Base-by-base conservation (phyloP, 2,888 invertebrate species). In the Marronus borbonicus region DNA sequence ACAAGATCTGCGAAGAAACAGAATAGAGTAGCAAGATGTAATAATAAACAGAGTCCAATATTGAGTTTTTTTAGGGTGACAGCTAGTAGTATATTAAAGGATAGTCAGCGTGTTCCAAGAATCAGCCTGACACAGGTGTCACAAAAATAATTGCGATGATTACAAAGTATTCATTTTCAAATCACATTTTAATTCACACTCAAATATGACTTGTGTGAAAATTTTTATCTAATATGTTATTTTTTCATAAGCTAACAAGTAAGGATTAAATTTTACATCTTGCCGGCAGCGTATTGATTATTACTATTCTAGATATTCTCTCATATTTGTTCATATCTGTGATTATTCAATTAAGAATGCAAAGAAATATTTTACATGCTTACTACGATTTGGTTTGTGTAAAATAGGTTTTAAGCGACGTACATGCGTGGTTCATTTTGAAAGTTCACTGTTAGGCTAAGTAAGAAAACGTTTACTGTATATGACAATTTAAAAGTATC, bases 11-110 rank as follows among this genome's bases (percentile, higher is more conserved):
- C 58, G 14, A 79, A 74, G 36, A 79, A 76, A 4, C 69, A 70
- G 58, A 65, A 17, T 28, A 78, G 76, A 52, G 64, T 24, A 1
- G 65, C 14, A 0, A 28, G 64, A 20, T 60, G 74, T 58, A 74
- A 66, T 17, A 79, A 81, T 7, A 75, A 80, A 0, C 82, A 83
- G 60, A 83, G 81, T 60, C 83, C 82, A 1, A 62, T 84, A 4
- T 78, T 83, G 28, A 81, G 81, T 70, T 84, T 80, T 77, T 84
- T 84, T 78, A 80, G 82, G 24, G 79, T 83, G 31, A 82, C 84
- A 2, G 84, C 82, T 78, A 84, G 76, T 58, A 79, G 79, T 74
- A 79, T 77, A 55, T 72, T 79, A 68, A 79, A 79, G 52, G 79
- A 79, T 72, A 77, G 64, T 50, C 68, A 65, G 17, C 77, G 77